Percentiles rank a stretch among this genome's conserved stretches.
Conservation (phyloP, 2,113 vertebrate genomes). For the Bujurquina vittata region DNA sequence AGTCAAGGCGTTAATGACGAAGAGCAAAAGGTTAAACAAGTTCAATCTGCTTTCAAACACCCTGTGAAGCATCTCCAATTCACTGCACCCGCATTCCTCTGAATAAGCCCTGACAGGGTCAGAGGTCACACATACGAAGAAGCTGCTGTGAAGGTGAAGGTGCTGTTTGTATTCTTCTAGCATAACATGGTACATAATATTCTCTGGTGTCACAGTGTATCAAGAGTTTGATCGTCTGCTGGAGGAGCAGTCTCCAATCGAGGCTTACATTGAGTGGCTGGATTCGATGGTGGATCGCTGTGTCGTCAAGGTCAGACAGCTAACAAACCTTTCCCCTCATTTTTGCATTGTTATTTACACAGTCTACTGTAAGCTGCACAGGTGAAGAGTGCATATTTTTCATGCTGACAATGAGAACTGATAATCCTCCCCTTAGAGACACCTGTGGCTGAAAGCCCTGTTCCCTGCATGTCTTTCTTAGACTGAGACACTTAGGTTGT, state of each 20-base stretch:
- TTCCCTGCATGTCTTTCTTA: slow-evolving; percentile 50
- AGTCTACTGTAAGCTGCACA: background rate
- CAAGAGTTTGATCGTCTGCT: slow-evolving; percentile 97
- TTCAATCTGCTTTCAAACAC: slow-evolving; percentile 70
- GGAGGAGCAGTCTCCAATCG: slow-evolving; percentile 97
- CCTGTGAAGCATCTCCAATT: slow-evolving; percentile 77
- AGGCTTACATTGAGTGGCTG: slow-evolving; percentile 97
- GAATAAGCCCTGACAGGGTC: slow-evolving; percentile 53
- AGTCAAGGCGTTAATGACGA: slow-evolving; percentile 68
- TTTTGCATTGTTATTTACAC: background rate
- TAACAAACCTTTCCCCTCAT: background rate
- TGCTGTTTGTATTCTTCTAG: slow-evolving; percentile 1
- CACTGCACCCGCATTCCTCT: slow-evolving; percentile 58
- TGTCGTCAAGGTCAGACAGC: slow-evolving; percentile 91
- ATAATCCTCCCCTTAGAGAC: slow-evolving; percentile 28
- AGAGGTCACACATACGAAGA: slow-evolving; percentile 60
- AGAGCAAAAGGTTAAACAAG: slow-evolving; percentile 80
- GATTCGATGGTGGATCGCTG: slow-evolving; percentile 99
- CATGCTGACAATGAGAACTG: background rate
- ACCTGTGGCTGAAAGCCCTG: slow-evolving; percentile 53
- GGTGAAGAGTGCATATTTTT: background rate
- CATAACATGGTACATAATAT: background rate
- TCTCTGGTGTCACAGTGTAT: slow-evolving; percentile 84
- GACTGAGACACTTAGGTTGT: slow-evolving; percentile 54
- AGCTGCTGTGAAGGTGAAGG: slow-evolving; percentile 19